Evolutionary conservation across 2,113 vertebrate species (phyloP), one percentile per base, ranked within the genome.

Genomic region (Chloebia gouldiae): DNA sequence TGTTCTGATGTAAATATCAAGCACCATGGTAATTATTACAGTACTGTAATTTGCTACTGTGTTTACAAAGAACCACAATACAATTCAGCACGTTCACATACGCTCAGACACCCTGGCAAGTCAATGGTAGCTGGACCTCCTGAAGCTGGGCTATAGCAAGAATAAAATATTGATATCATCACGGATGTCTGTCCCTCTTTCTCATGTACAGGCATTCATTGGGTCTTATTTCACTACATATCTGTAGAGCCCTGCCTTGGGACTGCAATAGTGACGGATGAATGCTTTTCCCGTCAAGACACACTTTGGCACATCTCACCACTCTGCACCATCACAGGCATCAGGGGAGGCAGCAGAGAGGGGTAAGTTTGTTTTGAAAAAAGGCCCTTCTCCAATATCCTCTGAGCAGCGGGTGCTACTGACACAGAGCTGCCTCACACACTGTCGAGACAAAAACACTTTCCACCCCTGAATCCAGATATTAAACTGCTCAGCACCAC

Each of bases 141-240:
- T 56, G 18, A 35, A 60, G 76, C 51, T 40, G 47, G 49, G 53
- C 63, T 90, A 88, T 33, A 82, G 57, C 53, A 86, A 63, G 81
- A 88, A 81, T 60, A 92, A 93, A 93, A 92, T 70, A 68, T 79
- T 88, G 88, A 10, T 90, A 92, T 72, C 65, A 69, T 72, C 90
- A 92, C 1, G 3, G 42, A 66, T 69, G 88, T 87, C 69, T 57
- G 37, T 15, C 79, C 86, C 59, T 94, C 88, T 79, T 68, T 76
- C 81, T 90, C 59, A 68, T 17, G 14, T 22, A 80, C 47, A 81
- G 79, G 86, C 89, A 95, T 85, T 89, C 71, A 50, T 4, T 50
- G 86, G 69, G 60, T 91, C 95, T 88, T 77, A 91, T 90, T 95
- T 95, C 95, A 94, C 82, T 71, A 57, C 24, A 27, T 83, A 75